Evolutionary conservation across 2,797 vertebrate genomes (phyloP).

Genomic region (Paedocypris micromegethes): DNA sequence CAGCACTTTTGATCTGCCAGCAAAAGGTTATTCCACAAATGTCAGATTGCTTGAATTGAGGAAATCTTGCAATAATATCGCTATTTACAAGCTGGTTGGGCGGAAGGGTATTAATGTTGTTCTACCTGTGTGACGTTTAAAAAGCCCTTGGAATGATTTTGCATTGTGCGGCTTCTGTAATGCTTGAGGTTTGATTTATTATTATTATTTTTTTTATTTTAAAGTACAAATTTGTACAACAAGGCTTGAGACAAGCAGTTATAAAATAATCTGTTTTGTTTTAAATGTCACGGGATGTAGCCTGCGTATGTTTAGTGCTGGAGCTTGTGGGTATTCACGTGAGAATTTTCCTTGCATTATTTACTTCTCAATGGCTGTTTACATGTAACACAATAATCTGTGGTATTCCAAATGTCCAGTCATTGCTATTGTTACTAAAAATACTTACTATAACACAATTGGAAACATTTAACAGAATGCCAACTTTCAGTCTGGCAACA

Average conservation of each 20-base stretch:
- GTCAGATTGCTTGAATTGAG: conserved; percentile 22
- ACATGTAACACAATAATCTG: too few species aligned
- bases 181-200: conserved; percentile 7
- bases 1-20: conserved; percentile 45
- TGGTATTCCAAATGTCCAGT: too few species aligned
- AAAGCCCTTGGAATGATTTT: background rate
- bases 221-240: conserved; percentile 38
- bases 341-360: too few species aligned
- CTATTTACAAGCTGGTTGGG: conserved; percentile 12
- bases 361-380: too few species aligned
- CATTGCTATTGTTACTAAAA: too few species aligned
- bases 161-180: background rate
- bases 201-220: too few species aligned
- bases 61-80: conserved; percentile 20
- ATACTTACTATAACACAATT: too few species aligned
- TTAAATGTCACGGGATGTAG: conserved; percentile 54
- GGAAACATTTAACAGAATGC: too few species aligned
- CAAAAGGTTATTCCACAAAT: conserved; percentile 39
- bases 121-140: background rate
- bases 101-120: background rate
- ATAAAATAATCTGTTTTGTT: conserved; percentile 37
- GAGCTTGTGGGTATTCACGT: conserved; percentile 7
- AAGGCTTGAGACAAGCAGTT: conserved; percentile 40
- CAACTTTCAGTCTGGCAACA: too few species aligned
- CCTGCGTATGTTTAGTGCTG: conserved; percentile 52